These are phyloP conservation scores for Clarias macrocephalus DNA, from an alignment of 2,113 vertebrate species.

Conservation along the genomic window DNA sequence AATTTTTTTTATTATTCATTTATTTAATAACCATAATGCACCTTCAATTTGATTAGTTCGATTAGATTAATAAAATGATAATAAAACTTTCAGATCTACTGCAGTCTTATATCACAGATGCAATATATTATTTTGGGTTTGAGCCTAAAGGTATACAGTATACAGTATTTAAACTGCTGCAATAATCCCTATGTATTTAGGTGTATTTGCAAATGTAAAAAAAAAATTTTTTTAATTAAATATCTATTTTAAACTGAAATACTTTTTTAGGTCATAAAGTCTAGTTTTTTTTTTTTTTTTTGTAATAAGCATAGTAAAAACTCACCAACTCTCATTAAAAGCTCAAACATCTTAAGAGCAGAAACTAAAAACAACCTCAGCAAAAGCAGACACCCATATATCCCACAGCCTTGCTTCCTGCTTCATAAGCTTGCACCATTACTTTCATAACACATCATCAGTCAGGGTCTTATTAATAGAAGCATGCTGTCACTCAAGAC, in stretches of 20 bases:
- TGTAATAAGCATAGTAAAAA: not conserved
- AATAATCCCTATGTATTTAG: not conserved
- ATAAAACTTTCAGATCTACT: not conserved
- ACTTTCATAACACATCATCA: constrained; percentile 42
- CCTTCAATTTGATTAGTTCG: not conserved
- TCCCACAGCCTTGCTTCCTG: not conserved
- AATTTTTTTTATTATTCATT: too few relatives aligned
- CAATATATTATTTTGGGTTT: not conserved
- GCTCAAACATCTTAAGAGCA: not conserved
- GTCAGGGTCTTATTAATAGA: constrained; percentile 44
- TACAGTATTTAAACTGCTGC: not conserved
- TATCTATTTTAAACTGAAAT: not conserved
- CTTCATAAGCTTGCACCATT: not conserved
- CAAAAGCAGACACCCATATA: not conserved
- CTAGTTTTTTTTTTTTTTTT: not conserved
- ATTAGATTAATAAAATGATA: not conserved
- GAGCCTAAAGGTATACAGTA: not conserved
- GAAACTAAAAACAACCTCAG: not conserved
- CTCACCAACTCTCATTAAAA: not conserved
- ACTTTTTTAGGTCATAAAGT: not conserved
- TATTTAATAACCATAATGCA: not conserved
- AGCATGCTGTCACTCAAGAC: constrained; percentile 25
- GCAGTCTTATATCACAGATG: not conserved
- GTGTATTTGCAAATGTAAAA: not conserved
- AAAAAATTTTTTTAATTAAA: not conserved